Evolutionary conservation across 23 tunicate genomes (phyloP).

Genomic region (Corella eumyota): DNA sequence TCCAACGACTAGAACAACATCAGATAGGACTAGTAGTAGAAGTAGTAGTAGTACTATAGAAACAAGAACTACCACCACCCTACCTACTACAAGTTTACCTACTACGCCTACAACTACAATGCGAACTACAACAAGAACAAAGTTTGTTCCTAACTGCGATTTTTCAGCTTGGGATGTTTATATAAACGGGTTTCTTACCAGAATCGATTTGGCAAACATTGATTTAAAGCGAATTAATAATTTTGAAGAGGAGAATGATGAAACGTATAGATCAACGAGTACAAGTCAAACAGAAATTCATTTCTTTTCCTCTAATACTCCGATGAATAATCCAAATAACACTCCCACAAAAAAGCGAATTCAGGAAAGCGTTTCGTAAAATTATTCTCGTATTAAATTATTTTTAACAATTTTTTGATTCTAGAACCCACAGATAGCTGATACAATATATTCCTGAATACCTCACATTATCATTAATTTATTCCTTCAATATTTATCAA

Average conservation of each 20-base stretch:
- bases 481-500: too few relatives aligned
- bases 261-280: not conserved
- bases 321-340: not conserved
- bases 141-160: conserved; percentile 1
- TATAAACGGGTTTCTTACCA: not conserved
- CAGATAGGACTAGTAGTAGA: not conserved
- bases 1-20: not conserved
- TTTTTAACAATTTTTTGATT: too few relatives aligned
- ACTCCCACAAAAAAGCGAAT: not conserved
- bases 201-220: not conserved
- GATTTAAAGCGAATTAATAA: conserved; percentile 1
- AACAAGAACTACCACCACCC: not conserved
- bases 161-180: conserved; percentile 12
- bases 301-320: conserved; percentile 7
- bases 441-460: too few relatives aligned
- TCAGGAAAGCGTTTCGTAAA: not conserved
- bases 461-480: too few relatives aligned
- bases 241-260: not conserved
- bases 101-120: not conserved
- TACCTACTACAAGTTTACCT: not conserved
- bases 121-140: not conserved
- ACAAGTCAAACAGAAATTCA: conserved; percentile 4
- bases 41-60: not conserved
- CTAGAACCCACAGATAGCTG: too few relatives aligned
- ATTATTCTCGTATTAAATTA: too few relatives aligned